Conservation (phyloP, 2,888 invertebrate genomes). For the Globia sparganii region DNA sequence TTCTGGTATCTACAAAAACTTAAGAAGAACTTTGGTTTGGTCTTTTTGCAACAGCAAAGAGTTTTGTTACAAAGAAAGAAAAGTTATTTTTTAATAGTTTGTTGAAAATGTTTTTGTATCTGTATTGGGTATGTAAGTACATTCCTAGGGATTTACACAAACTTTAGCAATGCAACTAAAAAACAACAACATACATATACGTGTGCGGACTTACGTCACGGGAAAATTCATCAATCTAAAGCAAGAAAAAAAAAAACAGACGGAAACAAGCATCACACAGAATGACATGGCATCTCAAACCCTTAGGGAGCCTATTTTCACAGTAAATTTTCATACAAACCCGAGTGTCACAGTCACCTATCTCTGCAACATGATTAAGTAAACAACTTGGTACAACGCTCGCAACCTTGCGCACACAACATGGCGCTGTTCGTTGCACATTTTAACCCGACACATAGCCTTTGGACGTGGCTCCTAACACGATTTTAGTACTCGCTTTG, state of each 20-base stretch:
- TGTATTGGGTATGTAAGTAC: too few species aligned
- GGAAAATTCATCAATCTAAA: background rate
- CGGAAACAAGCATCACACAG: background rate
- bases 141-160: background rate
- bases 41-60: too few species aligned
- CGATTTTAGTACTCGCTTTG: slow-evolving; percentile 14
- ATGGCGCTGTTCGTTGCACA: slow-evolving; percentile 37
- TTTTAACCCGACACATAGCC: slow-evolving; percentile 50
- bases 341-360: slow-evolving; percentile 47
- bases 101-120: background rate
- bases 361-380: slow-evolving; percentile 47
- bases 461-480: slow-evolving; percentile 35
- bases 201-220: background rate
- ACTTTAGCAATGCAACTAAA: background rate
- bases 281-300: slow-evolving; percentile 6
- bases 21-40: background rate
- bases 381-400: slow-evolving; percentile 44
- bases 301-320: slow-evolving; percentile 36
- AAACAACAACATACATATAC: background rate
- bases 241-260: background rate
- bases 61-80: background rate
- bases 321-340: slow-evolving; percentile 51
- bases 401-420: slow-evolving; percentile 33
- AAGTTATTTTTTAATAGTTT: too few species aligned
- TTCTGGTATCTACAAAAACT: background rate